Base-by-base conservation (phyloP, 2,797 vertebrate species). In the Glossophaga mutica region DNA sequence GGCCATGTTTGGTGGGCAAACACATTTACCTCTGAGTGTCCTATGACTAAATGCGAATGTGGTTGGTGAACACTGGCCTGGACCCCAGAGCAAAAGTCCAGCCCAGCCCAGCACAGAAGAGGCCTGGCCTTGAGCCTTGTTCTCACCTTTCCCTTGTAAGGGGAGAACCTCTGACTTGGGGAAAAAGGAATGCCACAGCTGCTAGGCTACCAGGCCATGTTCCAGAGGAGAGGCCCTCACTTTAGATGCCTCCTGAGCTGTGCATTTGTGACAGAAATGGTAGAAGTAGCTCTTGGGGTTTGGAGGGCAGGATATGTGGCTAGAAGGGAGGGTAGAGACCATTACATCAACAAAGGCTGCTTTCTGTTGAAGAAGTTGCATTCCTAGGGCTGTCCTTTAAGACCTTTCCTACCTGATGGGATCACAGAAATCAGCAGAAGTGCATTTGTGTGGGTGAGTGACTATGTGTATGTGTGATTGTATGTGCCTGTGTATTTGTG, bases 21-120 rank as follows among this genome's bases (percentile, higher is more conserved):
- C 89, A 76, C 2, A 0, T 84, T 97, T 95, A 94, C 55, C 94
- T 71, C 10, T 90, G 87, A n/a, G 55, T 89, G 96, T 87, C 90
- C 95, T 24, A 0, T 78, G 92, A 97, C 95, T 95, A 98, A 96
- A 52, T 15, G 2, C 76, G 81, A 95, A 94, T 88, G 77, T 68
- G 96, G 95, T 84, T 93, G 96, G 92, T 81, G 89, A 96, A 42
- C 68, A 67, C 91, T 92, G 91, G 95, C 96, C 96, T 94, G 92
- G 67, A 95, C 77, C 83, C 89, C 77, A 46, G 73, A 82, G 79
- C 96, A 95, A 55, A 62, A 79, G 1, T 7, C 52, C 21, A 55
- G 52, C 52, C 50, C 50, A 50, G 48, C 48, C 94, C 90, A 67
- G 67, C 97, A 95, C 78, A 37, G 0, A 2, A 74, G 85, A 94